Conservation (phyloP, 2,797 vertebrate species). For the Chelmon rostratus region DNA sequence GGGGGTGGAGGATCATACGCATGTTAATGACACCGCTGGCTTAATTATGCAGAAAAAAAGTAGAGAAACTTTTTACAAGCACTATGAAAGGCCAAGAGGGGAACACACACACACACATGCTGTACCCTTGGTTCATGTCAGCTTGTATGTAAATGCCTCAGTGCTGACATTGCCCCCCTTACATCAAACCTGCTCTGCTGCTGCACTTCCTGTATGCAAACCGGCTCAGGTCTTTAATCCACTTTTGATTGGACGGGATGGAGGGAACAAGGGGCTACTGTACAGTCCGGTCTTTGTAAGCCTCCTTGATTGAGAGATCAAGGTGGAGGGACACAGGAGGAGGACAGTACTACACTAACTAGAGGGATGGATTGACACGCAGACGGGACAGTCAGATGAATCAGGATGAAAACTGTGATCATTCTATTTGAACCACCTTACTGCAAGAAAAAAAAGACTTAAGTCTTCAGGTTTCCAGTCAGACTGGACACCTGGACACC, state of each 20-base stretch:
- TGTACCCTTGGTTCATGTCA: constrained; percentile 71
- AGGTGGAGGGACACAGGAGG: background rate
- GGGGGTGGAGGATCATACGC: constrained; percentile 75
- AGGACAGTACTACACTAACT: constrained; percentile 1
- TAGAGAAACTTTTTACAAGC: constrained; percentile 85
- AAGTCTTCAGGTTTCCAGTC: background rate
- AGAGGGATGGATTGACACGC: constrained; percentile 11
- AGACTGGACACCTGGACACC: background rate
- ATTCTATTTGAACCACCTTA: background rate
- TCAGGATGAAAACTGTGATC: constrained; percentile 1
- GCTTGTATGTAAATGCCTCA: constrained; percentile 79
- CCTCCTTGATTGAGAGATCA: constrained; percentile 27
- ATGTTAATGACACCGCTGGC: constrained; percentile 82
- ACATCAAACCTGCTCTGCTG: constrained; percentile 27
- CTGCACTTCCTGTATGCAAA: constrained; percentile 51
- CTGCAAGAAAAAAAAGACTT: background rate
- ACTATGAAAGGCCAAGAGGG: constrained; percentile 55
- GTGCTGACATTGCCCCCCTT: constrained; percentile 68
- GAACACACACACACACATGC: constrained; percentile 21
- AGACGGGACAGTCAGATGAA: constrained; percentile 16
- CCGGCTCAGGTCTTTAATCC: constrained; percentile 22
- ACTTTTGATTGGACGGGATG: constrained; percentile 35
- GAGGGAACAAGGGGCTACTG: constrained; percentile 36
- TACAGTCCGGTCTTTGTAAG: background rate
- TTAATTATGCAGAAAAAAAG: constrained; percentile 83